Conservation (phyloP, 2,797 vertebrate species). For the Vipera latastei region DNA sequence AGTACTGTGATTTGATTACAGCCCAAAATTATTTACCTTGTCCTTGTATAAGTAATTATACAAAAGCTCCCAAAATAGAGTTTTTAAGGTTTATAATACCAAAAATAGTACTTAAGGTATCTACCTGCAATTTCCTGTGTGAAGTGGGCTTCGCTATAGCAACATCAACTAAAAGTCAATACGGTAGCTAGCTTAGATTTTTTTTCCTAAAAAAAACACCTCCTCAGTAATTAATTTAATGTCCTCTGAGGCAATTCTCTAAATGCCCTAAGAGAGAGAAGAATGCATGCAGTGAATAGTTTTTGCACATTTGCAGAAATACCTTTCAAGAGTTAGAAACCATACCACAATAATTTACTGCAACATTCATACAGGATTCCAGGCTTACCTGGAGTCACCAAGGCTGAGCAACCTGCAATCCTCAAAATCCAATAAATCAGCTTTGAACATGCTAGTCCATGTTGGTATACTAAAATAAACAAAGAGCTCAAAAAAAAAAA, state of each 20-base stretch:
- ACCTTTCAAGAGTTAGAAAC: neutral
- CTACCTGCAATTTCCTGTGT: neutral
- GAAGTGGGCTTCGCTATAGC: neutral
- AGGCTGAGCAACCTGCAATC: neutral
- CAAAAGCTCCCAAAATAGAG: neutral
- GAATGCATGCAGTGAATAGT: neutral
- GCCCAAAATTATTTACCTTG: slow-evolving; percentile 29
- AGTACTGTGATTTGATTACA: slow-evolving; percentile 15
- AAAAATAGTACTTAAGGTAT: neutral
- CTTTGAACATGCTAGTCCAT: neutral
- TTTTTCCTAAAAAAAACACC: neutral
- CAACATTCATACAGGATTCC: neutral
- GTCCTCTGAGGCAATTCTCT: neutral
- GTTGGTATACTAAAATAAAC: neutral
- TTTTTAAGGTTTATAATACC: neutral
- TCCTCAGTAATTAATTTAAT: neutral
- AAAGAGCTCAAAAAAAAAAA: neutral
- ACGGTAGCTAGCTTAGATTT: neutral
- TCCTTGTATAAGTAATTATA: neutral
- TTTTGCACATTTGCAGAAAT: neutral
- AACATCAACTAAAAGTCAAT: neutral
- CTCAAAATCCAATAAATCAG: neutral
- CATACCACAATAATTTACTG: neutral
- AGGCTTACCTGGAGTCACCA: neutral
- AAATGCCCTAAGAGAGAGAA: neutral